Conservation (phyloP, 1,140 invertebrate genomes). For the Bombus consobrinus region DNA sequence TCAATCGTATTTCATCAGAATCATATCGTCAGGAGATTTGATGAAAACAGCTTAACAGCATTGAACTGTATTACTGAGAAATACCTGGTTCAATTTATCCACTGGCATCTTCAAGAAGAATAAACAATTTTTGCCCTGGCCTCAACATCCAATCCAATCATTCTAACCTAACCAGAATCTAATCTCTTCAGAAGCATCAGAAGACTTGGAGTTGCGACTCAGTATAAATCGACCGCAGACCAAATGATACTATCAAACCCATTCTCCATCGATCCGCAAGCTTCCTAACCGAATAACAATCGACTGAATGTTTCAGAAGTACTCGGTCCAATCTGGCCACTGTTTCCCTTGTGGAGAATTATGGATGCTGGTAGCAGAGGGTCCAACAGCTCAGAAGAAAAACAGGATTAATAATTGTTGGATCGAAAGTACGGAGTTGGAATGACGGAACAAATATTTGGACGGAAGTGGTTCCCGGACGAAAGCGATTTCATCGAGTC, state of each 20-base stretch:
- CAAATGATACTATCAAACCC: background rate
- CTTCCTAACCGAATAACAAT: background rate
- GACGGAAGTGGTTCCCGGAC: constrained; percentile 14
- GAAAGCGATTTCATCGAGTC: constrained; percentile 16
- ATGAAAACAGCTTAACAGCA: too few relatives aligned
- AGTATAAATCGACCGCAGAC: background rate
- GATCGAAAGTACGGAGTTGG: background rate
- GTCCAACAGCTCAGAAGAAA: background rate
- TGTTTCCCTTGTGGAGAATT: background rate
- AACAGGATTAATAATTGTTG: constrained; percentile 3
- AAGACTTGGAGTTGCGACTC: background rate
- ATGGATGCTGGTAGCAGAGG: background rate
- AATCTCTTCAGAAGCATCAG: background rate
- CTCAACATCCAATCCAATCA: too few relatives aligned
- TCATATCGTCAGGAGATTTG: too few relatives aligned
- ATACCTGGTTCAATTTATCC: too few relatives aligned
- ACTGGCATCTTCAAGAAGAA: too few relatives aligned
- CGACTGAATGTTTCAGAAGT: background rate
- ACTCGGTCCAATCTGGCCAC: background rate
- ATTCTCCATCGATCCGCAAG: too few relatives aligned
- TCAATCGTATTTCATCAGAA: too few relatives aligned
- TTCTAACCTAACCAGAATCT: background rate
- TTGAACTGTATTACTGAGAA: too few relatives aligned
- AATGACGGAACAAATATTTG: constrained; percentile 33
- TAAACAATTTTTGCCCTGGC: too few relatives aligned